Percentiles rank a stretch among this genome's conserved stretches.
Evolutionary conservation across 2,888 invertebrate genomes (phyloP).

Genomic region (Dryobota labecula): DNA sequence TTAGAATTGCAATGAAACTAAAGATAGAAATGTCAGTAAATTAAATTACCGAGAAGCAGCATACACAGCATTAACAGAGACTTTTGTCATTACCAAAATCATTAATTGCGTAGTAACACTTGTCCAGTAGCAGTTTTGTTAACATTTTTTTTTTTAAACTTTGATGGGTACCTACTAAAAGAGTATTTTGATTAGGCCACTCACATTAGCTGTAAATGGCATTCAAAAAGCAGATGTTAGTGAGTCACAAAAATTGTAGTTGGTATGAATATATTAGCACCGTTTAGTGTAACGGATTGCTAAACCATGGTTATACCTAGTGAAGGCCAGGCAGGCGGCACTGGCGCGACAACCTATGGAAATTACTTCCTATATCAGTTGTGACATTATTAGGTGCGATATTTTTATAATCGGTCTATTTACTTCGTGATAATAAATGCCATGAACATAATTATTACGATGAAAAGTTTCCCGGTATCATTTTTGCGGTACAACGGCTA

Average conservation of each 20-base stretch:
- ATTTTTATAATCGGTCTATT: not conserved
- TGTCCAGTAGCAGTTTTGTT: too few species aligned
- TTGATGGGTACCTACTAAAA: slow-evolving; percentile 9
- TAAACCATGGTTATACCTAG: slow-evolving; percentile 2
- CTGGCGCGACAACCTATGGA: slow-evolving; percentile 45
- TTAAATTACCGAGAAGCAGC: too few species aligned
- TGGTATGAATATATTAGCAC: slow-evolving; percentile 35
- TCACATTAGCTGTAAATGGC: slow-evolving; percentile 1
- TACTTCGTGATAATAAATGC: not conserved
- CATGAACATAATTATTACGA: too few species aligned
- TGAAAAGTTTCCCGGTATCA: not conserved
- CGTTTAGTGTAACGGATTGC: slow-evolving; percentile 42
- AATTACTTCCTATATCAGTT: slow-evolving; percentile 33
- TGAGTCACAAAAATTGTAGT: slow-evolving; percentile 39
- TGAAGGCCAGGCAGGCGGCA: slow-evolving; percentile 39
- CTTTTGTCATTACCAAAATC: too few species aligned
- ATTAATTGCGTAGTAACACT: too few species aligned
- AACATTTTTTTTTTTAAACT: too few species aligned
- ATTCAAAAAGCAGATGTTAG: slow-evolving; percentile 36
- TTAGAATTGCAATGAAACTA: too few species aligned
- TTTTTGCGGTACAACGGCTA: too few species aligned
- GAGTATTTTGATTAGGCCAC: not conserved
- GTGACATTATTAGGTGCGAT: not conserved
- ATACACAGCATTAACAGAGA: too few species aligned
- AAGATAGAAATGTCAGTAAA: too few species aligned